These are phyloP conservation scores for Plagiodera versicolora DNA, from an alignment of 2,888 invertebrate species.

Conservation along the genomic window DNA sequence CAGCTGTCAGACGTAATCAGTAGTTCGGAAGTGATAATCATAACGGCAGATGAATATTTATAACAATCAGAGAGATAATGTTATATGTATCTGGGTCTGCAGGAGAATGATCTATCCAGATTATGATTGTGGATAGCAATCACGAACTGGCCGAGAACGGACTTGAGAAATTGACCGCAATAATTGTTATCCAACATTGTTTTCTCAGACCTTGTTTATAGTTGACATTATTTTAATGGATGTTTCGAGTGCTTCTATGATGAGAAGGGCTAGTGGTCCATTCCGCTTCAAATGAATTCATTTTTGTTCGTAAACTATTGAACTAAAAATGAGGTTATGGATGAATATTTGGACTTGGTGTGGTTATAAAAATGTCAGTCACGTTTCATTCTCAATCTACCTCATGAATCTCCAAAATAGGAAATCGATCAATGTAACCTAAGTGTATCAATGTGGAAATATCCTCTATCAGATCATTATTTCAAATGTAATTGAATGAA, in stretches of 20 bases:
- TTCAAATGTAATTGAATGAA: conserved; percentile 25
- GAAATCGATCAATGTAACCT: conserved; percentile 28
- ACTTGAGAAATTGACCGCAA: not conserved
- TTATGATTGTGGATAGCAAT: not conserved
- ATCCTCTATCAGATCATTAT: conserved; percentile 22
- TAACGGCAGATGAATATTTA: conserved; percentile 4
- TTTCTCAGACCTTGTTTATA: no score
- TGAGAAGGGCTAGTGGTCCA: no score
- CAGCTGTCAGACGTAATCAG: conserved; percentile 22
- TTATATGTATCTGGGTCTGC: not conserved
- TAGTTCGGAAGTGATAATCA: conserved; percentile 21
- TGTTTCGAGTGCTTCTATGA: no score
- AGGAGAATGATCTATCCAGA: not conserved
- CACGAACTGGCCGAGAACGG: not conserved
- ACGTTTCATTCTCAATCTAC: conserved; percentile 25
- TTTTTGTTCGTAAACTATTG: no score
- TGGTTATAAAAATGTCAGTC: conserved; percentile 31
- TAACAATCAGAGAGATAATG: conserved; percentile 1
- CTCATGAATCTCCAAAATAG: conserved; percentile 22
- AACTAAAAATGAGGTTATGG: no score
- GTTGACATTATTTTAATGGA: no score
- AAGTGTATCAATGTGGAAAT: conserved; percentile 29
- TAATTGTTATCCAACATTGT: not conserved
- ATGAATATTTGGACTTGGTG: no score
- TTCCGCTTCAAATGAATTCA: no score